Percentiles rank a stretch among this genome's conserved stretches.
phyloP scores from a whole-genome alignment of 2,888 invertebrate species.

The Zygothrica quintamaculata region DNA sequence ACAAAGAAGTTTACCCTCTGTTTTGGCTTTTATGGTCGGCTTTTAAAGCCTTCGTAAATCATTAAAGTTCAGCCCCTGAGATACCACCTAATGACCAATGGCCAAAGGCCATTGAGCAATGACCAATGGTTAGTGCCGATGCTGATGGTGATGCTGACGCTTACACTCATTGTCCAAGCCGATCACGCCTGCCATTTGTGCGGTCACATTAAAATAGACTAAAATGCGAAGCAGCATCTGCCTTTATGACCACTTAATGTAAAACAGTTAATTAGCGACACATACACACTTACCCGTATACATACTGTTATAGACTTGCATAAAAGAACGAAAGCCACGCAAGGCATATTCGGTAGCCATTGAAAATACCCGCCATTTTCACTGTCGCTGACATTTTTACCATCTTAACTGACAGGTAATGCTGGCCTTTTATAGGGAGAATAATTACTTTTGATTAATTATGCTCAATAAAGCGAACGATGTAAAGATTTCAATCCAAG shows the following conservation, averaged over 20 bases:
- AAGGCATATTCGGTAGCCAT: conserved; percentile 43
- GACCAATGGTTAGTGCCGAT: conserved; percentile 23
- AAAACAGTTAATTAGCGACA: conserved; percentile 77
- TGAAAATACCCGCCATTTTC: conserved; percentile 70
- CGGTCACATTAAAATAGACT: conserved; percentile 71
- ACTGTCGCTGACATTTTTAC: conserved; percentile 62
- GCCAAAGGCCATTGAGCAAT: conserved; percentile 27
- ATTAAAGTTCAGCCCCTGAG: conserved; percentile 54
- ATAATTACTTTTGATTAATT: conserved; percentile 80
- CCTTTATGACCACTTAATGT: conserved; percentile 78
- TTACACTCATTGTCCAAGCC: conserved; percentile 66
- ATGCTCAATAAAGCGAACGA: conserved; percentile 57
- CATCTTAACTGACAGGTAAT: conserved; percentile 64
- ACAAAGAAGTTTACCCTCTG: conserved; percentile 43
- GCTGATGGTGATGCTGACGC: conserved; percentile 7
- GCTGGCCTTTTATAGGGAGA: conserved; percentile 40
- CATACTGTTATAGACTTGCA: not conserved
- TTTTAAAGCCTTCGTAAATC: conserved; percentile 72
- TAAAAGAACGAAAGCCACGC: conserved; percentile 2
- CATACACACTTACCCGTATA: conserved; percentile 24
- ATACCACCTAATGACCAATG: conserved; percentile 45
- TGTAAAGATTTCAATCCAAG: conserved; percentile 30
- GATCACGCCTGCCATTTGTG: conserved; percentile 71
- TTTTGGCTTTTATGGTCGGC: conserved; percentile 60
- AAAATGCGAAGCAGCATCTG: conserved; percentile 57